Conservation (phyloP, 1,140 invertebrate species). For the Drosophila serrata region DNA sequence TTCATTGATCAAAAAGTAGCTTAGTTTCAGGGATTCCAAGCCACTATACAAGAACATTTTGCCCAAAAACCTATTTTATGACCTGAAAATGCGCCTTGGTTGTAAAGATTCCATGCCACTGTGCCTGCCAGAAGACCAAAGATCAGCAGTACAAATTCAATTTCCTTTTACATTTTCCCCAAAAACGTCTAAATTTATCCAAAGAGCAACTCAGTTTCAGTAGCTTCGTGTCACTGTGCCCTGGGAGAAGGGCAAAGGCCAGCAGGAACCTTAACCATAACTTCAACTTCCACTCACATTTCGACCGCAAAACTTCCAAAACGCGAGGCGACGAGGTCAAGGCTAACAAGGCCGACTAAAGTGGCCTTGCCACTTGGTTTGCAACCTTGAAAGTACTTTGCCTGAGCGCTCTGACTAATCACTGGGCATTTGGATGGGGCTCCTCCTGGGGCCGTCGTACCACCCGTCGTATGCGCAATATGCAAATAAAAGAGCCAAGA, state of each 20-base stretch:
- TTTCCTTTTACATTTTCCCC: constrained; percentile 8
- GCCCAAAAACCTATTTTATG: background rate
- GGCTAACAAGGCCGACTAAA: constrained; percentile 20
- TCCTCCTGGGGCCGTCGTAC: background rate
- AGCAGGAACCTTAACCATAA: constrained; percentile 19
- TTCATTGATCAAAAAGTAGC: too few relatives aligned
- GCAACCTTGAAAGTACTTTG: constrained; percentile 19
- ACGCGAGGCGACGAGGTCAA: constrained; percentile 54
- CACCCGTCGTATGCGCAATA: constrained; percentile 66
- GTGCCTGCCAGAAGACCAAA: constrained; percentile 9
- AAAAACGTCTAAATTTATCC: too few relatives aligned
- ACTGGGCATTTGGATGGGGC: constrained; percentile 4
- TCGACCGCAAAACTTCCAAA: constrained; percentile 9
- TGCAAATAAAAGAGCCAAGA: constrained; percentile 64
- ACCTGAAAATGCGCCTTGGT: too few relatives aligned
- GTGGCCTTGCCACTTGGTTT: constrained; percentile 1
- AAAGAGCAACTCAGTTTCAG: background rate
- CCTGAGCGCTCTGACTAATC: constrained; percentile 57
- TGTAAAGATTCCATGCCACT: too few relatives aligned
- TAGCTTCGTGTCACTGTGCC: constrained; percentile 4
- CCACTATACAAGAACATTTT: background rate
- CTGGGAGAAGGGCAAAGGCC: constrained; percentile 21
- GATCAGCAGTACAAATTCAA: constrained; percentile 18
- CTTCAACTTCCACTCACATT: constrained; percentile 23
- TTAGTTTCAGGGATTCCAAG: too few relatives aligned